Percentiles rank a stretch among this genome's conserved stretches.
Conservation (phyloP, 2,797 vertebrate genomes). For the Eremophila alpestris region DNA sequence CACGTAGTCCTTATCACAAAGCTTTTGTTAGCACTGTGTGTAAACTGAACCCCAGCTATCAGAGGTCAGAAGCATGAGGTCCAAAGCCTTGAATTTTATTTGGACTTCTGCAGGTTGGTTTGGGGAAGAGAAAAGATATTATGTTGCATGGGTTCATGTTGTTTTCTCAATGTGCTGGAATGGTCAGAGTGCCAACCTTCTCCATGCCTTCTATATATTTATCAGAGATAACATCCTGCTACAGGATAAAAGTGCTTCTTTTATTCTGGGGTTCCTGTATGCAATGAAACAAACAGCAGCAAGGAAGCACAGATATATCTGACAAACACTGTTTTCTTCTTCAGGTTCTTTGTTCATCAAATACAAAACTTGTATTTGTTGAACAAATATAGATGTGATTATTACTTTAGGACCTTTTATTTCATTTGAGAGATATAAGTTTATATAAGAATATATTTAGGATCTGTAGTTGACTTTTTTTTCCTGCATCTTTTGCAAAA, state of each 20-base stretch:
- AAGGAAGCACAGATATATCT: neutral
- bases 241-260: neutral
- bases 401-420: neutral
- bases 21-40: neutral
- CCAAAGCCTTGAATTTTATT: neutral
- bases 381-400: neutral
- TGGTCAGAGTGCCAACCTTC: neutral
- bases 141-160: neutral
- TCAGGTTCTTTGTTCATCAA: neutral
- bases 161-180: neutral
- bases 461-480: neutral
- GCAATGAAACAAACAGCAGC: neutral
- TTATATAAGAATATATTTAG: neutral
- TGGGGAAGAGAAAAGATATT: neutral
- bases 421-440: neutral
- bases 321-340: neutral
- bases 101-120: neutral
- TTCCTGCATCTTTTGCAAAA: neutral
- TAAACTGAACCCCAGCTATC: neutral
- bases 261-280: neutral
- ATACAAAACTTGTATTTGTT: neutral
- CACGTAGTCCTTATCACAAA: neutral
- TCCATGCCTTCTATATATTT: neutral
- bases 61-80: neutral
- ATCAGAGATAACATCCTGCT: neutral